A percentile compares a stretch with the other conserved stretches of the same genome.
These are phyloP conservation scores for Amblyjoppa proteus DNA, from an alignment of 2,888 invertebrate species.

Conservation along the genomic window DNA sequence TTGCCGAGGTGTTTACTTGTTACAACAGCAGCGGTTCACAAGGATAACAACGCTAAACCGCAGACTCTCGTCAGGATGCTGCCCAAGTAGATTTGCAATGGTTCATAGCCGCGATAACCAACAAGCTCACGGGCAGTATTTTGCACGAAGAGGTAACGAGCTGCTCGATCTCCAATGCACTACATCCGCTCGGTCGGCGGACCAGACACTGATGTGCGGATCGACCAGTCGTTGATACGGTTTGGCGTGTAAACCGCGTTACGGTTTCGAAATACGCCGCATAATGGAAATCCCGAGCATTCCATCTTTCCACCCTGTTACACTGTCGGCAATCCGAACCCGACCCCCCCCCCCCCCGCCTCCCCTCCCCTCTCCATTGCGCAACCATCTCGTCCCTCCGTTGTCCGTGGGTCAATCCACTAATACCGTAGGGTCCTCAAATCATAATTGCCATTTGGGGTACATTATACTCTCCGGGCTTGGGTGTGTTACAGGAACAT, in stretches of 20 bases:
- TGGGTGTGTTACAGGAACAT: slow-evolving; percentile 38
- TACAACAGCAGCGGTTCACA: not conserved
- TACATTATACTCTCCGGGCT: slow-evolving; percentile 26
- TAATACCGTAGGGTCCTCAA: slow-evolving; percentile 27
- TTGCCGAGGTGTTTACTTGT: not conserved
- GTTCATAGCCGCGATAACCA: slow-evolving; percentile 29
- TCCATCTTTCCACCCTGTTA: slow-evolving; percentile 23
- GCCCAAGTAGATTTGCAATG: slow-evolving; percentile 2
- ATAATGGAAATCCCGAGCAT: slow-evolving; percentile 21
- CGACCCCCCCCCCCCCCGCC: not conserved
- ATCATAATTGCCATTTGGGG: slow-evolving; percentile 53
- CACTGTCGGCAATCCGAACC: slow-evolving; percentile 8
- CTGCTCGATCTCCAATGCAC: not conserved
- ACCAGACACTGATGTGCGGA: not conserved
- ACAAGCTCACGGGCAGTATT: slow-evolving; percentile 17
- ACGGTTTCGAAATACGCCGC: slow-evolving; percentile 30
- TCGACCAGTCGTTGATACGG: not conserved
- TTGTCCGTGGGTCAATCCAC: slow-evolving; percentile 10
- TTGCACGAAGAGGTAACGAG: slow-evolving; percentile 4
- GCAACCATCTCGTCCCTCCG: not conserved
- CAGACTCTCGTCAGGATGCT: not conserved
- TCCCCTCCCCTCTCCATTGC: no score
- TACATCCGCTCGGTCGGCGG: not conserved
- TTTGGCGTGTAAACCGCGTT: slow-evolving; percentile 13
- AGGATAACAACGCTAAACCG: not conserved